Conservation (phyloP, 2,113 vertebrate species). For the Perognathus longimembris region DNA sequence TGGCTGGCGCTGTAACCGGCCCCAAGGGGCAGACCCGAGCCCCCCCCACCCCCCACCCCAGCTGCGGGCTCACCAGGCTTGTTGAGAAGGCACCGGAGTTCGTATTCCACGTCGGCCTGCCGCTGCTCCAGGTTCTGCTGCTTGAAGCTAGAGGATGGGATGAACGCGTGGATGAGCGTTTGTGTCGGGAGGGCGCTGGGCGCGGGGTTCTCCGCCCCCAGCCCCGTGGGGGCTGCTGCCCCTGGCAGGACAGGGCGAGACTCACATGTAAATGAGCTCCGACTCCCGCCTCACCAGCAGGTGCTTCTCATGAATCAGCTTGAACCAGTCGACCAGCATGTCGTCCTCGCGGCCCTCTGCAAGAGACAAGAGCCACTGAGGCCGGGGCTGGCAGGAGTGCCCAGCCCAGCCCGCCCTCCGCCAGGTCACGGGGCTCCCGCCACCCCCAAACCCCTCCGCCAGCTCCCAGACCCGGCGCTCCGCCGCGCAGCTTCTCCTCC, state of each 20-base stretch:
- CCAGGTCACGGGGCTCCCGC: no score
- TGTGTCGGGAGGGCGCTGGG: background rate
- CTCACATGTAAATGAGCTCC: slow-evolving; percentile 95
- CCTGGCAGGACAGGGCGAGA: background rate
- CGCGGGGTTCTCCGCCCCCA: background rate
- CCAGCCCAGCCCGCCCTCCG: background rate
- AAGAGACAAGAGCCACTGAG: slow-evolving; percentile 66
- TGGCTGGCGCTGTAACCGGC: background rate
- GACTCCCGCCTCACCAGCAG: slow-evolving; percentile 90
- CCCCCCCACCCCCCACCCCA: rapidly evolving
- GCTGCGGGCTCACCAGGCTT: slow-evolving; percentile 90
- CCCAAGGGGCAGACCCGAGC: background rate
- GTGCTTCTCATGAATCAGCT: slow-evolving; percentile 93
- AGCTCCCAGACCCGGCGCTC: slow-evolving; percentile 86
- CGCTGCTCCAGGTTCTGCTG: slow-evolving; percentile 95
- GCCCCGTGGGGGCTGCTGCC: background rate
- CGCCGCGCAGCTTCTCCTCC: slow-evolving; percentile 91
- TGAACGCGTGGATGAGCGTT: rapidly evolving
- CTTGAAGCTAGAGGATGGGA: slow-evolving; percentile 88
- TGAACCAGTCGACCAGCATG: slow-evolving; percentile 94
- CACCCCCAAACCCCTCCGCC: no score
- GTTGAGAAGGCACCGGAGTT: slow-evolving; percentile 94
- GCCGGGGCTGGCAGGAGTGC: background rate
- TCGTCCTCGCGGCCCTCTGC: slow-evolving; percentile 91
- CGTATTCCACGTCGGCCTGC: slow-evolving; percentile 94